Evolutionary conservation across 2,797 vertebrate genomes (phyloP).

Genomic region (Rhadinocentrus ornatus): DNA sequence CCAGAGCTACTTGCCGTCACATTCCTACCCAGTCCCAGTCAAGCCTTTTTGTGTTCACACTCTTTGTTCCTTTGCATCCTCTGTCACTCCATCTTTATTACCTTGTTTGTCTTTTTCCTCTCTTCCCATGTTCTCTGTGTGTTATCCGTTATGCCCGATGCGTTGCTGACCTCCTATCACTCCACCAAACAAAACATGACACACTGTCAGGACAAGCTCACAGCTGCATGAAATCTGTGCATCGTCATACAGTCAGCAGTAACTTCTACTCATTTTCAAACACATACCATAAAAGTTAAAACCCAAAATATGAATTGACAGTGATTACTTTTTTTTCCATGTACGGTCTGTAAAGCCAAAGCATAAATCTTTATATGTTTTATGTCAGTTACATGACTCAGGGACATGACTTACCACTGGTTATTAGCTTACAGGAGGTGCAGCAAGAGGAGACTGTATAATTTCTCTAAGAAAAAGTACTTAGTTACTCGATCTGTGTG

Average conservation of each 20-base stretch:
- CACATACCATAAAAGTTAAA: neutral
- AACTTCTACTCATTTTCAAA: neutral
- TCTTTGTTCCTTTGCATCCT: constrained; percentile 69
- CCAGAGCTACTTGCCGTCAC: constrained; percentile 70
- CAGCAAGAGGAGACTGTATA: too few species aligned
- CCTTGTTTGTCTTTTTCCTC: constrained; percentile 40
- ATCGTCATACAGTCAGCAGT: neutral
- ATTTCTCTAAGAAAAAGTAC: too few species aligned
- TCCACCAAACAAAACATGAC: constrained; percentile 19
- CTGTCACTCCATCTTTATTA: constrained; percentile 64
- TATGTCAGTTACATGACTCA: neutral
- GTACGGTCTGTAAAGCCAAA: too few species aligned
- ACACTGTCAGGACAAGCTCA: constrained; percentile 19
- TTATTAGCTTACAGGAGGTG: neutral
- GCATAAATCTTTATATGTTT: neutral
- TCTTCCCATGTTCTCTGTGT: constrained; percentile 22
- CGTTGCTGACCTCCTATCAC: constrained; percentile 16
- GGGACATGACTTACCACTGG: too few species aligned
- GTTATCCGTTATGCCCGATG: constrained; percentile 27
- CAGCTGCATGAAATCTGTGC: neutral
- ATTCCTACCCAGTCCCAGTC: constrained; percentile 66
- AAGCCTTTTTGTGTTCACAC: constrained; percentile 61
- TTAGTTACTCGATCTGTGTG: too few species aligned
- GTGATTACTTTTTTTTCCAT: neutral
- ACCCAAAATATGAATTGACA: neutral